phyloP scores from a whole-genome alignment of 2,888 invertebrate genomes.

The Yponomeuta plumbellus region DNA sequence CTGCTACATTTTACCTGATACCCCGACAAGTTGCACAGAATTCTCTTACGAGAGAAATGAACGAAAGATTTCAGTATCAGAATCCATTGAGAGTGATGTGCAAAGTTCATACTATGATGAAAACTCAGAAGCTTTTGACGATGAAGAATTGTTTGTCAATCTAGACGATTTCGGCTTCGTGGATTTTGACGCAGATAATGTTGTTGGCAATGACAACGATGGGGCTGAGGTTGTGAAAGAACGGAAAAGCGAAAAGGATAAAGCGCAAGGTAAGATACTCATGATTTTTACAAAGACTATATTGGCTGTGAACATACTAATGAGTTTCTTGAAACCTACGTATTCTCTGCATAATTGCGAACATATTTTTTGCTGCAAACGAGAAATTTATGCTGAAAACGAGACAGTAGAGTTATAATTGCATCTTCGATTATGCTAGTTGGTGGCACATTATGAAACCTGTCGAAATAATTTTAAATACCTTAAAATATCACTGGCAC shows the following conservation, averaged over 20 bases:
- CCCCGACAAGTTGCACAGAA: constrained; percentile 64
- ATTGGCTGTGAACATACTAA: too few species aligned
- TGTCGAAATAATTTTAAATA: too few species aligned
- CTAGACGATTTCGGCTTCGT: constrained; percentile 61
- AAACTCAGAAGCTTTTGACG: constrained; percentile 62
- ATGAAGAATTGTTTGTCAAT: constrained; percentile 66
- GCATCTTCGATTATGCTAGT: too few species aligned
- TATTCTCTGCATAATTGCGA: too few species aligned
- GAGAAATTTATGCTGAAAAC: too few species aligned
- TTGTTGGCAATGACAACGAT: not conserved
- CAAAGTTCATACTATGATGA: constrained; percentile 66
- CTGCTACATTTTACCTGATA: constrained; percentile 57
- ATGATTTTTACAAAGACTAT: too few species aligned
- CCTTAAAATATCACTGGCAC: too few species aligned
- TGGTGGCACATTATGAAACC: too few species aligned
- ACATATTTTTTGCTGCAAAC: too few species aligned
- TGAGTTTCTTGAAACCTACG: too few species aligned
- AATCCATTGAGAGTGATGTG: constrained; percentile 65
- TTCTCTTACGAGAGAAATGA: constrained; percentile 55
- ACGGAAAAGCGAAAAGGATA: constrained; percentile 46
- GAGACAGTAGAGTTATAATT: too few species aligned
- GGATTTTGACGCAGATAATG: constrained; percentile 45
- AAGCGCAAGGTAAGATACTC: constrained; percentile 47
- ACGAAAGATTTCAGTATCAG: constrained; percentile 59
- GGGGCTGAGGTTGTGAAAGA: not conserved